Base-by-base conservation (phyloP, 2,113 vertebrate genomes). In the Motacilla tschutschensis region DNA sequence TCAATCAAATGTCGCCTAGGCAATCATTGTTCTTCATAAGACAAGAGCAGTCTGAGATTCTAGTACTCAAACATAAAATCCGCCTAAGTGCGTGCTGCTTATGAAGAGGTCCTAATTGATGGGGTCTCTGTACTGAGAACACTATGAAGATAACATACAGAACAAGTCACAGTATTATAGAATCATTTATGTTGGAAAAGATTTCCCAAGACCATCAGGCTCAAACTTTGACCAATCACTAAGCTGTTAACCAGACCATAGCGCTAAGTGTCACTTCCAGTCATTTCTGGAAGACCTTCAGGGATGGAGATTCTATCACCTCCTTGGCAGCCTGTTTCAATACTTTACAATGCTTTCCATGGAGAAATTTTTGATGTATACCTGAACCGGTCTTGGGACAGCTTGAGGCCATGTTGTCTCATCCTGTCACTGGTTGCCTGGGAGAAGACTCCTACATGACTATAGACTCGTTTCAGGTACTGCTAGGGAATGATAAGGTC, bases 11-110 rank as follows among this genome's bases (percentile, higher is more conserved):
- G 70, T 43, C 25, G 17, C 93, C 47, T 62, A 76, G 79, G 55
- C 57, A 94, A 83, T 89, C 72, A 60, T 48, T 71, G 33, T 29
- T 94, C 66, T 94, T 94, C 57, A 48, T 86, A 70, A 87, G 73
- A 88, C 64, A 75, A 76, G 83, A 77, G 19, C 40, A 91, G 82
- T 62, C 75, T 92, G 82, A 91, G 46, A 82, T 87, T 80, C 83
- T 88, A 41, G 66, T 85, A 70, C 65, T 93, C 76, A 91, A 89
- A 93, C 83, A 82, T 44, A 65, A 5, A 40, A 43, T 12, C 3
- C 8, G 7, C 5, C 4, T 31, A 20, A 21, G 26, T 24, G 1
- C 29, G 17, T n/a, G 28, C 8, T 63, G 20, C 5, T 51, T 63
- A 19, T 25, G 25, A 19, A 55, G 5, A 51, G 19, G 2, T 21